Evolutionary conservation across 1,140 invertebrate genomes (phyloP).

Genomic region (Drosophila triauraria): DNA sequence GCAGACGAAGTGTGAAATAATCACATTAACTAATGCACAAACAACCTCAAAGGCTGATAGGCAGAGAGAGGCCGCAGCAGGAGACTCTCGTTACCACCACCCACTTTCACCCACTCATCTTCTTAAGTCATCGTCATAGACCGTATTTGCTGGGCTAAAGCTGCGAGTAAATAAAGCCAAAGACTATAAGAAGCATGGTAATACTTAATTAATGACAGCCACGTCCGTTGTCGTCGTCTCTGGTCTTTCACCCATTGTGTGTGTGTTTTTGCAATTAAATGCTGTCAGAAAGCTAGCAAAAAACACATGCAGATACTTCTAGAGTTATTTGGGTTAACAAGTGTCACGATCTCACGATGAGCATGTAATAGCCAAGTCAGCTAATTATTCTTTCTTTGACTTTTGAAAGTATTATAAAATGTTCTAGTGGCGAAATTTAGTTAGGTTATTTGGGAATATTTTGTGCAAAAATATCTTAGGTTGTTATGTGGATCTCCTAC

Average conservation of each 20-base stretch:
- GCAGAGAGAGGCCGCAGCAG: slow-evolving; percentile 8
- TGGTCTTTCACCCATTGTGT: slow-evolving; percentile 1
- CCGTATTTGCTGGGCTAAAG: slow-evolving; percentile 19
- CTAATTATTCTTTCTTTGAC: background rate
- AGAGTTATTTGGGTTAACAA: slow-evolving; percentile 15
- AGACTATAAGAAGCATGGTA: slow-evolving; percentile 11
- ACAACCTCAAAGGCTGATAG: slow-evolving; percentile 28
- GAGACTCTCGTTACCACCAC: slow-evolving; percentile 24
- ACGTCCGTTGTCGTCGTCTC: background rate
- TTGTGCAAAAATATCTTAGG: no score
- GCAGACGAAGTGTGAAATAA: slow-evolving; percentile 81
- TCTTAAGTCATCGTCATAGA: slow-evolving; percentile 41
- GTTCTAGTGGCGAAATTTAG: no score
- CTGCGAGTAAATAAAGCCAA: slow-evolving; percentile 5
- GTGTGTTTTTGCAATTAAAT: slow-evolving; percentile 7
- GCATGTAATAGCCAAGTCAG: background rate
- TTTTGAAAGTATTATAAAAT: background rate
- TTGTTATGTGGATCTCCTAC: no score
- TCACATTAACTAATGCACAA: slow-evolving; percentile 75
- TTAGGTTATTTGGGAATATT: no score
- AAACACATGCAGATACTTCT: background rate
- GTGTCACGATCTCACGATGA: background rate
- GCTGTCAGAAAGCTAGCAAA: background rate
- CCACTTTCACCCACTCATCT: slow-evolving; percentile 10
- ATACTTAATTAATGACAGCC: slow-evolving; percentile 46